Evolutionary conservation across 2,113 vertebrate genomes (phyloP).

Genomic region (Melanerpes aurifrons): DNA sequence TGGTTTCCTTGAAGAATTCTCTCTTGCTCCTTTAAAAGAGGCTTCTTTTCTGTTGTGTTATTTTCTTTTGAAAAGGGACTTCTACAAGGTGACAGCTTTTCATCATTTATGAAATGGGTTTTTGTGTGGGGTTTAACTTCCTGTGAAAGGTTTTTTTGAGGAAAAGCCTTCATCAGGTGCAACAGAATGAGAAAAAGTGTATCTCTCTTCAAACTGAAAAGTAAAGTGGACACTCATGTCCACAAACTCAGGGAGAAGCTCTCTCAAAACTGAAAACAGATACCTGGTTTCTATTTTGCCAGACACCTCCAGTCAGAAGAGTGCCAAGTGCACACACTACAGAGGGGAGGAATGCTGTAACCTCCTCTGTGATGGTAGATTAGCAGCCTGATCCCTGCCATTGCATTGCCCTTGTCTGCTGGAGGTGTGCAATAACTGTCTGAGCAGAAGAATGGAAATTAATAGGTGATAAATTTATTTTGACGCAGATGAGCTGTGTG

Average conservation of each 20-base stretch:
- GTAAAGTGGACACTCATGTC: not conserved
- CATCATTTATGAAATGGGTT: not conserved
- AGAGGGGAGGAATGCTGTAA: not conserved
- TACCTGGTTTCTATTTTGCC: not conserved
- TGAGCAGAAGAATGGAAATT: not conserved
- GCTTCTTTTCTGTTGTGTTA: not conserved
- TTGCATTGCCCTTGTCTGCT: not conserved
- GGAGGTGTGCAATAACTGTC: not conserved
- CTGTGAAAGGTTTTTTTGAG: not conserved
- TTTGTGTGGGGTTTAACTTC: not conserved
- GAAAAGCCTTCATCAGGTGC: not conserved
- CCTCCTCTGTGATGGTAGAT: not conserved
- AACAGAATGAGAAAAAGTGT: not conserved
- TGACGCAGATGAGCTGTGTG: not conserved
- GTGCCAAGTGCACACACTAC: not conserved
- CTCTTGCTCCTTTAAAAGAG: not conserved
- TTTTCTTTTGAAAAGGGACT: not conserved
- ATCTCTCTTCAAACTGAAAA: not conserved
- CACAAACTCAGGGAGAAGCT: not conserved
- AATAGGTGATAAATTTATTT: conserved; percentile 2
- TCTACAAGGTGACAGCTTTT: not conserved
- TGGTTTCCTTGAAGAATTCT: not conserved
- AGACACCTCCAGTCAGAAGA: not conserved
- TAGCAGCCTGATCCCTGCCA: not conserved
- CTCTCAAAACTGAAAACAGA: not conserved